phyloP scores from a whole-genome alignment of 2,797 vertebrate species.

The Micromesistius poutassou region DNA sequence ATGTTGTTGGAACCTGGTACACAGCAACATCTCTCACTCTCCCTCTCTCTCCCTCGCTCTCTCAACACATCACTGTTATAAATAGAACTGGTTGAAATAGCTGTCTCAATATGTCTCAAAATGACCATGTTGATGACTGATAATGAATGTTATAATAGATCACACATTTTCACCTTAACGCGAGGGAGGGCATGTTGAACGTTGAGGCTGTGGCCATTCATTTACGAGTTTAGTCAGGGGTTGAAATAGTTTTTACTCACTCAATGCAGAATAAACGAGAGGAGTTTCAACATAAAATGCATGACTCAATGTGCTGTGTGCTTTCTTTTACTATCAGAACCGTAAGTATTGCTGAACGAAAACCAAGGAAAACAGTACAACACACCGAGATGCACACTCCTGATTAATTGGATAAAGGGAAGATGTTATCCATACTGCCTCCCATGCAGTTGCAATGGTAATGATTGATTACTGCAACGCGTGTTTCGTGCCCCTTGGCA shows the following conservation, averaged over 20 bases:
- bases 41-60: background rate
- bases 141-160: background rate
- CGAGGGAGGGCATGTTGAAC: background rate
- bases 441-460: background rate
- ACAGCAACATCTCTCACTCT: conserved; percentile 39
- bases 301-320: background rate
- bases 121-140: no score
- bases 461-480: background rate
- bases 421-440: background rate
- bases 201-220: no score
- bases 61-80: background rate
- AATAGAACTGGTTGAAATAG: background rate
- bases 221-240: no score
- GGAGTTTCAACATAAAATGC: background rate
- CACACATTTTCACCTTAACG: background rate
- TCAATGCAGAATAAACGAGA: no score
- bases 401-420: background rate
- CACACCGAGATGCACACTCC: conserved; percentile 16
- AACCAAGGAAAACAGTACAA: background rate
- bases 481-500: background rate
- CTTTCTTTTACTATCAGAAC: background rate
- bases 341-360: background rate
- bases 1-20: conserved; percentile 51
- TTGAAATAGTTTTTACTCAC: no score
- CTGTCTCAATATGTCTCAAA: background rate